Percentiles rank a stretch among this genome's conserved stretches.
Evolutionary conservation across 1,140 invertebrate species (phyloP).

Genomic region (Telenomus remus): DNA sequence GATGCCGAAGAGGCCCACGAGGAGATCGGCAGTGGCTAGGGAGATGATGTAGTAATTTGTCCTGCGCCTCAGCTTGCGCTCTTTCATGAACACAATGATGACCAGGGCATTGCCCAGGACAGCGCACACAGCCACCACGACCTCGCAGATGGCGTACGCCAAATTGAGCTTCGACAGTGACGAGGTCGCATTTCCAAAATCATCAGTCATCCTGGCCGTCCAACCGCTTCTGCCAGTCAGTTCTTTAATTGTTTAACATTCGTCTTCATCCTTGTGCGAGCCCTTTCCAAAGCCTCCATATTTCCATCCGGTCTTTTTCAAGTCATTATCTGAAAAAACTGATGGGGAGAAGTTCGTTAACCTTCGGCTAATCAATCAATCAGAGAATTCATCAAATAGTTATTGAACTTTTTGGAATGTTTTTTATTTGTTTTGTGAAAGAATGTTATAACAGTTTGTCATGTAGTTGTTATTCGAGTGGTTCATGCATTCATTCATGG

Average conservation of each 20-base stretch:
- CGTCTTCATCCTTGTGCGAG: conserved; percentile 2
- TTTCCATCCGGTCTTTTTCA: no score
- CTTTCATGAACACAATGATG: conserved; percentile 86
- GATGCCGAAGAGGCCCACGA: conserved; percentile 86
- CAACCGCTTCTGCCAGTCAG: no score
- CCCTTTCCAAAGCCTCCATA: no score
- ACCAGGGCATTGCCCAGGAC: conserved; percentile 90
- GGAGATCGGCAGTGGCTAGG: conserved; percentile 88
- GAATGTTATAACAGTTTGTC: no score
- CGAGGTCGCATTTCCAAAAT: conserved; percentile 22
- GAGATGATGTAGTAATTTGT: conserved; percentile 96
- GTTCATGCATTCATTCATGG: no score
- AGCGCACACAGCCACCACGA: conserved; percentile 86
- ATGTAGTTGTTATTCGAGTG: no score
- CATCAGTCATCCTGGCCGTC: conserved; percentile 35
- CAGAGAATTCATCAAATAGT: no score
- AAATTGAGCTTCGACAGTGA: conserved; percentile 75
- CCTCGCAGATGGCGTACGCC: conserved; percentile 84
- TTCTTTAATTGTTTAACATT: conserved; percentile 6
- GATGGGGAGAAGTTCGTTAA: no score
- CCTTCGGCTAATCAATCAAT: no score
- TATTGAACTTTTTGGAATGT: no score
- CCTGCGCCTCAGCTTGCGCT: conserved; percentile 84
- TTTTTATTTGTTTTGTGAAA: no score
- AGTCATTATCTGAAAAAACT: no score